Base-by-base conservation (phyloP, 2,113 vertebrate species). In the Periophthalmus modestus region DNA sequence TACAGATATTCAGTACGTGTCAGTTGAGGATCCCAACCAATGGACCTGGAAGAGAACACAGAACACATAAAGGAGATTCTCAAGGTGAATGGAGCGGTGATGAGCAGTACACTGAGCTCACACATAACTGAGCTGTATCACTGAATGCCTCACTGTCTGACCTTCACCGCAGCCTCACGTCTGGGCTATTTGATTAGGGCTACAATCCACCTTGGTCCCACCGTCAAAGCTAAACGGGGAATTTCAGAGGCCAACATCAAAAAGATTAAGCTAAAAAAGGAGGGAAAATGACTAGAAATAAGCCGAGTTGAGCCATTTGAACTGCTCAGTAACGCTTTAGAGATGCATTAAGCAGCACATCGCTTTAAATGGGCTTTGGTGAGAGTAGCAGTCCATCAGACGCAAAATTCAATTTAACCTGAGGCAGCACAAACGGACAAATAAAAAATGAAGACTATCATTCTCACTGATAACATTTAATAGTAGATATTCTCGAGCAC, bases 341-440 rank as follows among this genome's bases (percentile, higher is more conserved):
- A 81, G 79, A 87, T 75, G 68, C 77, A 71, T 86, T 81, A 85
- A 89, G 82, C 55, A 72, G 79, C 87, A 80, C 77, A 84, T 87
- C 80, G 83, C 84, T 84, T 87, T 83, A 85, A 88, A 89, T 71
- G 66, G 80, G 79, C 82, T 84, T 81, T 39, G 75, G 69, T 83
- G 69, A 68, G 87, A 84, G 82, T 7, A 9, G 21, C 73, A 77
- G 69, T 75, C 77, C 72, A 82, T 82, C 81, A 78, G 78, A 75
- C 68, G 71, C 75, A 79, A 68, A 78, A 84, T 86, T 83, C 72
- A 83, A 88, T 85, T 83, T 81, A 83, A 91, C 84, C 79, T 74
- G 67, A 79, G 72, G 77, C 61, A 48, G 76, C 61, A 66, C 63
- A 16, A 28, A 28, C 28, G 28, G 33, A 71, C 69, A 75, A 78